phyloP scores from a whole-genome alignment of 2,888 invertebrate genomes.

The Parnassius orleans region DNA sequence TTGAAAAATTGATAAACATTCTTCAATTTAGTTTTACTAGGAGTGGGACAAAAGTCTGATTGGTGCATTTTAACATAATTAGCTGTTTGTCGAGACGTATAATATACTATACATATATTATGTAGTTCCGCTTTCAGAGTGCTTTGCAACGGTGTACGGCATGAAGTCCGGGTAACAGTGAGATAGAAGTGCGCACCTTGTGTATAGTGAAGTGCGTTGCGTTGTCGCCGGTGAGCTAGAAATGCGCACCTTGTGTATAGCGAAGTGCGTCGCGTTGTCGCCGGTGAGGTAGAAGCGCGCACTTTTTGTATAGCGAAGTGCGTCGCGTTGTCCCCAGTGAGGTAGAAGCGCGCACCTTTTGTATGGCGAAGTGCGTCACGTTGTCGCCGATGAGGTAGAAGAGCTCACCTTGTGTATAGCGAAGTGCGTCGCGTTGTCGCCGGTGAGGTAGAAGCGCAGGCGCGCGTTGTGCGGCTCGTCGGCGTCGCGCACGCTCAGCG shows the following conservation, averaged over 20 bases:
- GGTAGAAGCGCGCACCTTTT: conserved; percentile 89
- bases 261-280: conserved; percentile 88
- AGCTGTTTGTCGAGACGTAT: too few species aligned
- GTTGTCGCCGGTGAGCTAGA: conserved; percentile 56
- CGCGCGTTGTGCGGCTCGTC: conserved; percentile 90
- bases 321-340: conserved; percentile 89
- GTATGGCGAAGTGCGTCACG: conserved; percentile 78
- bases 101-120: too few species aligned
- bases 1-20: too few species aligned
- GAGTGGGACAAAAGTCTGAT: too few species aligned
- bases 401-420: conserved; percentile 84
- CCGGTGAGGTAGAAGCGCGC: conserved; percentile 91
- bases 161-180: conserved; percentile 42
- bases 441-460: conserved; percentile 89
- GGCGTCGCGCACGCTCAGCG: conserved; percentile 90
- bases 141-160: too few species aligned
- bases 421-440: conserved; percentile 90
- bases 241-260: conserved; percentile 86
- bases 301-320: conserved; percentile 88
- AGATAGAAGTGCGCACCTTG: too few species aligned
- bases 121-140: too few species aligned
- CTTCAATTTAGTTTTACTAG: too few species aligned
- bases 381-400: conserved; percentile 58
- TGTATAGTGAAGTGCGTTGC: conserved; percentile 51
- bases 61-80: too few species aligned